A percentile compares a stretch with the other conserved stretches of the same genome.
Conservation (phyloP, 2,113 vertebrate species). For the Brachypteracias leptosomus region DNA sequence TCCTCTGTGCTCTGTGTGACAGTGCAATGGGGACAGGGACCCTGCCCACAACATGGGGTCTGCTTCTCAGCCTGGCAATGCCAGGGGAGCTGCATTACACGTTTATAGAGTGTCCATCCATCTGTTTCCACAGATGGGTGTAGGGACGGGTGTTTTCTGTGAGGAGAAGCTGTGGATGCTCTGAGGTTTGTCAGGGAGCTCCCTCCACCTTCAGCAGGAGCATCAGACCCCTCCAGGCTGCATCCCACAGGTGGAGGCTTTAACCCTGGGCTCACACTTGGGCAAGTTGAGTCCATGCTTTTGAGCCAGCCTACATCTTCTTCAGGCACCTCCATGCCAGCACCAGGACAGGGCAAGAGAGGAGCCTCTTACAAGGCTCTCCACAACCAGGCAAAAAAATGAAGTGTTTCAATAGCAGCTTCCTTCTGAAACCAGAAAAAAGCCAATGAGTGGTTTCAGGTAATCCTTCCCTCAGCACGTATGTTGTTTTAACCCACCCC, state of each 20-base stretch:
- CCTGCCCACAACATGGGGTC: accelerated
- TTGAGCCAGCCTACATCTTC: background rate
- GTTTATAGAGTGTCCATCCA: accelerated
- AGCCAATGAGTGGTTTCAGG: background rate
- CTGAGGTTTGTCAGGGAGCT: background rate
- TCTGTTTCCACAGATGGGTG: background rate
- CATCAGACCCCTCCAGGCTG: background rate
- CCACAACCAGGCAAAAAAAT: background rate
- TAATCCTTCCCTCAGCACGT: background rate
- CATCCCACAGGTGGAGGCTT: background rate
- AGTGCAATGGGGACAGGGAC: background rate
- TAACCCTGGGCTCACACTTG: background rate
- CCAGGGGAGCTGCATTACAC: background rate
- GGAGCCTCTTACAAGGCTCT: background rate
- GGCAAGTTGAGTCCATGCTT: background rate
- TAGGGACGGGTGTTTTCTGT: background rate
- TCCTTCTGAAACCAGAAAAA: conserved; percentile 15
- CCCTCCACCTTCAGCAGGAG: background rate
- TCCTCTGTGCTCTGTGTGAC: background rate
- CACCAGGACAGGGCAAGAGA: accelerated
- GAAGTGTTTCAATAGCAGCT: background rate
- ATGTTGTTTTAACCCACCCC: background rate
- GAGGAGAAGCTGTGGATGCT: background rate
- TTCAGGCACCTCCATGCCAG: background rate
- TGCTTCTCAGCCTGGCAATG: background rate